Evolutionary conservation across 2,888 invertebrate species (phyloP).

Genomic region (Belgica antarctica): DNA sequence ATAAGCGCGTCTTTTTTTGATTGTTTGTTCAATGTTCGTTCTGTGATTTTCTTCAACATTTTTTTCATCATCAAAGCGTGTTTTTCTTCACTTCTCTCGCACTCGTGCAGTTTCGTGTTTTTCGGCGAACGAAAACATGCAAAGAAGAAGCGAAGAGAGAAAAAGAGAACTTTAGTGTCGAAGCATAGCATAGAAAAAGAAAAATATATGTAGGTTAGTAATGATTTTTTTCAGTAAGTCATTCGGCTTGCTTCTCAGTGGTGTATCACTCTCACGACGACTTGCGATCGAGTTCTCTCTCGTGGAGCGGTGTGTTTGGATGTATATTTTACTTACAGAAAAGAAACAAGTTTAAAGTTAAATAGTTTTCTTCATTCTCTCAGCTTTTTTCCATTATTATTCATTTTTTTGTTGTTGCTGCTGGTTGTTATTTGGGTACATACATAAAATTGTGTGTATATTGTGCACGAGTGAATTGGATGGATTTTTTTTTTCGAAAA

Average conservation of each 20-base stretch:
- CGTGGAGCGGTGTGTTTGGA: neutral
- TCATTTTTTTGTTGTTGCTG: constrained; percentile 42
- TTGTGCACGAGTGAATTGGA: constrained; percentile 43
- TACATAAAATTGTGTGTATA: constrained; percentile 43
- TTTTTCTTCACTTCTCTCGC: too few relatives aligned
- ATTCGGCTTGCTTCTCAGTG: constrained; percentile 27
- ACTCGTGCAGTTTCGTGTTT: constrained; percentile 39
- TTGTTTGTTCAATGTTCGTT: constrained; percentile 36
- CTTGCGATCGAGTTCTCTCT: constrained; percentile 12
- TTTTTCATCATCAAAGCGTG: constrained; percentile 38
- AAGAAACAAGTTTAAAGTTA: constrained; percentile 40
- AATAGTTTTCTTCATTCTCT: constrained; percentile 44
- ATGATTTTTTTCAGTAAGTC: constrained; percentile 41
- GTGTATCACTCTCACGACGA: constrained; percentile 28
- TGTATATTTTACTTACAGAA: constrained; percentile 39
- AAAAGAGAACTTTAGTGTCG: neutral
- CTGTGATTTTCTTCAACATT: constrained; percentile 27
- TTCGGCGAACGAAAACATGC: neutral
- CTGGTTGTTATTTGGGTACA: constrained; percentile 43
- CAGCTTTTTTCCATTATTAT: constrained; percentile 41
- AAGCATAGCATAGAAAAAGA: constrained; percentile 13
- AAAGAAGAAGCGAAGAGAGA: neutral
- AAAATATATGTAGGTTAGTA: constrained; percentile 40
- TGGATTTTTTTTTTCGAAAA: constrained; percentile 41
- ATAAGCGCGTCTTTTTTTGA: constrained; percentile 7